Evolutionary conservation across 2,113 vertebrate species (phyloP).

Genomic region (Acinonyx jubatus): DNA sequence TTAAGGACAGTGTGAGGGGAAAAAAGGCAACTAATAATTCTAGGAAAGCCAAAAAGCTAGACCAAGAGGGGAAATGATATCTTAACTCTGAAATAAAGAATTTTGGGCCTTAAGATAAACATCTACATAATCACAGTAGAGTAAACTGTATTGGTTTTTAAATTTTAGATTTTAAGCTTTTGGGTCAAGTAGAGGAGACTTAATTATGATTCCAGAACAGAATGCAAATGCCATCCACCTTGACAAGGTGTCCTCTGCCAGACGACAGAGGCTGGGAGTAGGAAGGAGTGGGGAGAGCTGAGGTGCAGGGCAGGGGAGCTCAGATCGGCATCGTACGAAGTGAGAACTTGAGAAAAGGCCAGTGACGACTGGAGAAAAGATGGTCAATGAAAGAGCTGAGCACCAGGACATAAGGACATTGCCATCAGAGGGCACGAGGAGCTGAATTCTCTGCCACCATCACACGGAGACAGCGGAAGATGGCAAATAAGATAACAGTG

Average conservation of each 20-base stretch:
- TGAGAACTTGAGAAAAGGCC: not conserved
- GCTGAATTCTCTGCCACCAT: too few species aligned
- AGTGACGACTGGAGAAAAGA: too few species aligned
- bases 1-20: too few species aligned
- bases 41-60: not conserved
- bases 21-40: not conserved
- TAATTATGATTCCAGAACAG: not conserved
- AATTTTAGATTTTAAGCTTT: not conserved
- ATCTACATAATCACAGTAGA: not conserved
- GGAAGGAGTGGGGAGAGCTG: not conserved
- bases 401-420: rapidly evolving
- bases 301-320: rapidly evolving
- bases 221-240: rapidly evolving
- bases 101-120: not conserved
- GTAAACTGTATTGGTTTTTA: not conserved
- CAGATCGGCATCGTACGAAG: not conserved
- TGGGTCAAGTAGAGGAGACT: not conserved
- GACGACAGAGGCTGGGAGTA: not conserved
- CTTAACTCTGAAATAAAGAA: not conserved
- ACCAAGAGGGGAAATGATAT: not conserved
- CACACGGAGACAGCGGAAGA: not conserved
- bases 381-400: rapidly evolving
- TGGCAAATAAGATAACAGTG: rapidly evolving
- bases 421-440: not conserved
- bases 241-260: too few species aligned